Conservation (phyloP, 2,888 invertebrate species). For the Hesperia comma region DNA sequence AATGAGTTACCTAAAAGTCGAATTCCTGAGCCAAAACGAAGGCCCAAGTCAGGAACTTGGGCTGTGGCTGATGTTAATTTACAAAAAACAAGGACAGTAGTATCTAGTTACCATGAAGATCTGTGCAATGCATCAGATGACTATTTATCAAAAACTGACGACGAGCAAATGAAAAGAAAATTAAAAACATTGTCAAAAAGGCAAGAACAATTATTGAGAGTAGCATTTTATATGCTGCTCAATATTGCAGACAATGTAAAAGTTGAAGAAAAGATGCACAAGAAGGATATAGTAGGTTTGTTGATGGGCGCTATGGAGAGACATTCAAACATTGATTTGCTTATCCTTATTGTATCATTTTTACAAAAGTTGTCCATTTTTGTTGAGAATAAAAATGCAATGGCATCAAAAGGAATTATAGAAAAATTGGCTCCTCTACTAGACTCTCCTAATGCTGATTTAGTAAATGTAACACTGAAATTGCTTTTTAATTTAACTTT, state of each 20-base stretch:
- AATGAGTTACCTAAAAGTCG: constrained; percentile 87
- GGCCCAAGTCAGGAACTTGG: constrained; percentile 91
- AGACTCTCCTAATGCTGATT: constrained; percentile 86
- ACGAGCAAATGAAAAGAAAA: constrained; percentile 90
- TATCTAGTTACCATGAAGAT: constrained; percentile 88
- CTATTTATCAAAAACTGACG: constrained; percentile 84
- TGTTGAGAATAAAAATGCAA: constrained; percentile 96
- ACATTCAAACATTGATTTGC: constrained; percentile 92
- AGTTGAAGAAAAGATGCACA: constrained; percentile 98
- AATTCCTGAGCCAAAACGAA: constrained; percentile 88
- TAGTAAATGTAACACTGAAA: constrained; percentile 93
- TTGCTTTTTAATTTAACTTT: constrained; percentile 98
- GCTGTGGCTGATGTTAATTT: constrained; percentile 81
- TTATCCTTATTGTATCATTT: constrained; percentile 96
- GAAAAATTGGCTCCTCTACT: constrained; percentile 93
- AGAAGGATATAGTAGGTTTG: constrained; percentile 94
- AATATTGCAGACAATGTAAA: constrained; percentile 98
- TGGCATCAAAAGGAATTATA: constrained; percentile 91
- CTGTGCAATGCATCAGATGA: constrained; percentile 81
- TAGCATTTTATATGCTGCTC: constrained; percentile 95
- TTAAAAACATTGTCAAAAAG: constrained; percentile 93
- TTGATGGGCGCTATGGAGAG: constrained; percentile 95
- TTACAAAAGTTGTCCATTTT: constrained; percentile 97
- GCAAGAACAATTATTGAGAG: constrained; percentile 96
- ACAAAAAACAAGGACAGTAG: constrained; percentile 84